Evolutionary conservation across 2,888 invertebrate genomes (phyloP), one percentile per base, ranked within the genome.

Genomic region (Scrobipalpa costella): DNA sequence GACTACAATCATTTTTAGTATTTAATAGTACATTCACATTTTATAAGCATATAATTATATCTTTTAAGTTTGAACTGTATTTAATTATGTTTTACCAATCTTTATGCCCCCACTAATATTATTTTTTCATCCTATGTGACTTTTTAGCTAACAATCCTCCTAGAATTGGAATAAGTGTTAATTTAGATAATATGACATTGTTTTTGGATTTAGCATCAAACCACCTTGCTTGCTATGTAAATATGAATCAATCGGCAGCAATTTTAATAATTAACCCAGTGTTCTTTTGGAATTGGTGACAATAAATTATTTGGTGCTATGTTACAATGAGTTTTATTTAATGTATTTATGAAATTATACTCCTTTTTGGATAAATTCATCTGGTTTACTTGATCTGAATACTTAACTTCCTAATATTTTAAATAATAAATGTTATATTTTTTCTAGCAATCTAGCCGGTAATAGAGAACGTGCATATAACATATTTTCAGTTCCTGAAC

Each of bases 241-340:
- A 64, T 66, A 64, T 19, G 58, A 57, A 59, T 63, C 60, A 63
- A 52, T 64, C 40, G 49, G 57, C 65, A 64, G 64, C 50, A 52
- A 11, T 57, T 63, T 44, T 68, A 66, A 65, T 59, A 27, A 27
- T 27, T 65, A 67, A 68, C 67, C 57, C 69, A 64, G 66, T 67
- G 69, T 68, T 72, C 68, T 59, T 58, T 68, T 69, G 67, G 70
- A 69, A 75, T 71, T 69, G 70, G 74, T 73, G 75, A 52, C 9
- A 83, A 84, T 87, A 87, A 87, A 87, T 86, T 85, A 84, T 85
- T 88, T 83, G 88, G 89, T 89, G 89, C 88, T 89, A 87, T 80
- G 76, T 83, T 49, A 6, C 2, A 52, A 52, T 80, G 71, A n/a
- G 57, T 60, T 57, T 21, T 66, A 38, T 38, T 70, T 74, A 2